Base-by-base conservation (phyloP, 2,113 vertebrate genomes). In the Sisor rabdophorus region DNA sequence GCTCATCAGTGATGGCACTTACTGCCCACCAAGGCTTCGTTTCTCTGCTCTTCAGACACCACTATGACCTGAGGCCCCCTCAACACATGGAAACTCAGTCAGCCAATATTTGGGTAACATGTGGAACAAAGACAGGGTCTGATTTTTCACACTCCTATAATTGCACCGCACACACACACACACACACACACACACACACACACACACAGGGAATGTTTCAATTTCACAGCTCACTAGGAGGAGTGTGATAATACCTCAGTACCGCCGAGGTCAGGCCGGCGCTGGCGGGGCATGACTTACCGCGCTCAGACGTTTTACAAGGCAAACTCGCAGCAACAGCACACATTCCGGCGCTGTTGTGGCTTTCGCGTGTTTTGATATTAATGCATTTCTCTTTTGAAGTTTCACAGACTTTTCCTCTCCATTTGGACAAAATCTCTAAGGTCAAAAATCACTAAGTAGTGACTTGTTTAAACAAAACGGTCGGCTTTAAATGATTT, bases 351-450 rank as follows among this genome's bases (percentile, higher is more conserved):
- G 55, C 30, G 20, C 20, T 40, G 53, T 32, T 78, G 71, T 64
- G 82, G 72, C 69, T 78, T 81, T 59, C 40, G 52, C 72, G 58
- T 73, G 55, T 48, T 79, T 63, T 63, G 73, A 73, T 79, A 77
- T 79, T 74, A 79, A 81, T 67, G 79, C 59, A 60, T 44, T 67
- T 58, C 20, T 53, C 47, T n/a, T 74, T 59, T 78, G 80, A 78
- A 61, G 76, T 78, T 82, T 11, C 70, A 17, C 80, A 77, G 79
- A 53, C 54, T 61, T 76, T 59, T 59, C 75, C 52, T 69, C 63
- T 71, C 69, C 58, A 64, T 1, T 20, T 9, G 9, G 1, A 16
- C 73, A 36, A 36, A 6, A 6, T 6, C 32, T 36, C 6, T 36
- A n/a, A n/a, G n/a, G n/a, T n/a, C n/a, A n/a, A n/a, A n/a, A n/a